Conservation (phyloP, 2,888 invertebrate species). For the Hermaeophaga mercurialis region DNA sequence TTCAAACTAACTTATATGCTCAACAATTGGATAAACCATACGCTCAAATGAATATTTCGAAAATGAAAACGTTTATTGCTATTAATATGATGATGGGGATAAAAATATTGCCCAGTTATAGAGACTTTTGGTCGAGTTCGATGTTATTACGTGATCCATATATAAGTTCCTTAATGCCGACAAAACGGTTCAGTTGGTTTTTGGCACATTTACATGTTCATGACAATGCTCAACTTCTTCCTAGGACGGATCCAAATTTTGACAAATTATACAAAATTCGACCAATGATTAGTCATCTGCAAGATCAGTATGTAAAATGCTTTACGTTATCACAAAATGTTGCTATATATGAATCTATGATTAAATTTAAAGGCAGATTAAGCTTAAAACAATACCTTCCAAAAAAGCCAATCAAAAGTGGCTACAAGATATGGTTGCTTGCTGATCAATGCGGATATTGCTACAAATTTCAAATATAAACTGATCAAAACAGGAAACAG, state of each 20-base stretch:
- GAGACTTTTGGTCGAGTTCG: slow-evolving; percentile 31
- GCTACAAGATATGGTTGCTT: slow-evolving; percentile 19
- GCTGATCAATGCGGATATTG: slow-evolving; percentile 21
- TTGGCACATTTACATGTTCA: slow-evolving; percentile 39
- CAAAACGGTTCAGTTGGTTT: slow-evolving; percentile 33
- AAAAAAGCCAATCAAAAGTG: slow-evolving; percentile 26
- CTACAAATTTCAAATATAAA: background rate
- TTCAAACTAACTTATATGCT: slow-evolving; percentile 12
- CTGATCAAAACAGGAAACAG: background rate
- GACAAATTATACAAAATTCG: slow-evolving; percentile 43
- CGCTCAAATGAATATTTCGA: background rate
- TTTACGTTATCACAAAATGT: slow-evolving; percentile 2
- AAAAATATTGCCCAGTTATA: slow-evolving; percentile 29
- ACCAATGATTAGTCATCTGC: slow-evolving; percentile 36
- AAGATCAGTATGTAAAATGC: slow-evolving; percentile 26
- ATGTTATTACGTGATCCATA: slow-evolving; percentile 24
- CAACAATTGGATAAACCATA: slow-evolving; percentile 4
- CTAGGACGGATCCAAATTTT: slow-evolving; percentile 28
- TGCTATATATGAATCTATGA: slow-evolving; percentile 26
- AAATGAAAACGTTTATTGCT: slow-evolving; percentile 20
- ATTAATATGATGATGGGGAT: slow-evolving; percentile 33
- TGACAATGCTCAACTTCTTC: slow-evolving; percentile 35
- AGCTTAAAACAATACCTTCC: slow-evolving; percentile 26
- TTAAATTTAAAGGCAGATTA: slow-evolving; percentile 26
- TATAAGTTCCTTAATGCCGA: slow-evolving; percentile 27